phyloP scores from a whole-genome alignment of 2,888 invertebrate species.

The Apotomis betuletana region DNA sequence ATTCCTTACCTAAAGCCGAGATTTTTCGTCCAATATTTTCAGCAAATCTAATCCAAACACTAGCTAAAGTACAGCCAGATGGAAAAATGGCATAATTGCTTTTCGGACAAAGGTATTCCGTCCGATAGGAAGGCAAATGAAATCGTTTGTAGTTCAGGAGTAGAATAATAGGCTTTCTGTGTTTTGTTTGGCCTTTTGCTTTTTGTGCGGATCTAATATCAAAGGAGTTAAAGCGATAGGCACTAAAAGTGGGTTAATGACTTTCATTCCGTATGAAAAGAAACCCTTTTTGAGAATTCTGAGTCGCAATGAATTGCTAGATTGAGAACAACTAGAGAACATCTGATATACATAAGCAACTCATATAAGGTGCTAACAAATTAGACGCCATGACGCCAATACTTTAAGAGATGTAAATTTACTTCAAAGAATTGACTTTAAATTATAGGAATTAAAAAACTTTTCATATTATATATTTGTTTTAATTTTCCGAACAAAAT shows the following conservation, averaged over 20 bases:
- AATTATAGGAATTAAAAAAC: too few species aligned
- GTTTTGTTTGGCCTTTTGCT: conserved; percentile 8
- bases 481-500: too few species aligned
- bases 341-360: too few species aligned
- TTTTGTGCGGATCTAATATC: neutral
- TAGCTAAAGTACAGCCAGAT: conserved; percentile 19
- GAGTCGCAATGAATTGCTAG: too few species aligned
- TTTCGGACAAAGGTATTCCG: conserved; percentile 23
- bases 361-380: too few species aligned
- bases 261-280: neutral
- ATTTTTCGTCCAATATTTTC: conserved; percentile 5
- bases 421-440: too few species aligned
- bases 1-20: neutral
- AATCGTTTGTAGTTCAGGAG: conserved; percentile 24
- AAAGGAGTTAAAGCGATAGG: neutral
- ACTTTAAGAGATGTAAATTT: too few species aligned
- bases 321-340: too few species aligned
- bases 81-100: conserved; percentile 40
- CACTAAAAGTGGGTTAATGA: neutral
- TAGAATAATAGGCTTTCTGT: conserved; percentile 6
- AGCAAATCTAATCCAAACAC: conserved; percentile 20
- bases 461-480: too few species aligned
- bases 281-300: neutral
- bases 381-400: too few species aligned
- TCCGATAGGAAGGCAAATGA: conserved; percentile 18